phyloP scores from a whole-genome alignment of 2,888 invertebrate species.

The Neoaliturus tenellus region DNA sequence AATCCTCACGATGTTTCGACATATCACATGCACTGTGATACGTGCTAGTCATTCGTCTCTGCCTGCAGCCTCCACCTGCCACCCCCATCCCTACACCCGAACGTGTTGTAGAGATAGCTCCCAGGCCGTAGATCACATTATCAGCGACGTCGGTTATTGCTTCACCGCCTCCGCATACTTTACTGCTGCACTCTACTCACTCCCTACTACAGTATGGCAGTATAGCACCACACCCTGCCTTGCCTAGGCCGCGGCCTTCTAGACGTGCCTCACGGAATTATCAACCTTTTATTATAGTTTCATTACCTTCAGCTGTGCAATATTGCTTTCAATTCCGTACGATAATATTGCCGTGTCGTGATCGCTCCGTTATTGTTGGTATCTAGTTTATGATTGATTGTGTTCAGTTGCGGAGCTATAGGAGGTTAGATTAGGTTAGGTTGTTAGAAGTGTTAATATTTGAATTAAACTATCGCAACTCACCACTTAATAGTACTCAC shows the following conservation, averaged over 20 bases:
- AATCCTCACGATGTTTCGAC: no score
- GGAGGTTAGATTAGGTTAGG: no score
- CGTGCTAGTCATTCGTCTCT: no score
- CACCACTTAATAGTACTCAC: no score
- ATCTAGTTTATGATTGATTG: background rate
- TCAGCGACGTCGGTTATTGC: background rate
- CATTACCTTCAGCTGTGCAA: conserved; percentile 7
- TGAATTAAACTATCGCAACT: no score
- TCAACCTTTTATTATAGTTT: conserved; percentile 17
- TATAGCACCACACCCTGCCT: background rate
- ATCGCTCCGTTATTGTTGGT: background rate
- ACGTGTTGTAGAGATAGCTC: background rate
- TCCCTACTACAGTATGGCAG: no score
- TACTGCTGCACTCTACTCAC: no score
- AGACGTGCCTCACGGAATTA: background rate
- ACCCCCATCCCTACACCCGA: no score
- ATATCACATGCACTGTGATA: no score
- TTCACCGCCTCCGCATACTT: background rate
- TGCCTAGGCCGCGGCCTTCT: conserved; percentile 4
- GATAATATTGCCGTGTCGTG: background rate
- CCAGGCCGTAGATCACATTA: conserved; percentile 4
- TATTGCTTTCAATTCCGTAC: background rate
- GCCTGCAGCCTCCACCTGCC: no score
- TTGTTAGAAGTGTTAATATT: no score
- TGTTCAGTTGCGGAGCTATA: no score